Evolutionary conservation across 1,140 invertebrate species (phyloP), one percentile per base, ranked within the genome.

Genomic region (Penaeus chinensis): DNA sequence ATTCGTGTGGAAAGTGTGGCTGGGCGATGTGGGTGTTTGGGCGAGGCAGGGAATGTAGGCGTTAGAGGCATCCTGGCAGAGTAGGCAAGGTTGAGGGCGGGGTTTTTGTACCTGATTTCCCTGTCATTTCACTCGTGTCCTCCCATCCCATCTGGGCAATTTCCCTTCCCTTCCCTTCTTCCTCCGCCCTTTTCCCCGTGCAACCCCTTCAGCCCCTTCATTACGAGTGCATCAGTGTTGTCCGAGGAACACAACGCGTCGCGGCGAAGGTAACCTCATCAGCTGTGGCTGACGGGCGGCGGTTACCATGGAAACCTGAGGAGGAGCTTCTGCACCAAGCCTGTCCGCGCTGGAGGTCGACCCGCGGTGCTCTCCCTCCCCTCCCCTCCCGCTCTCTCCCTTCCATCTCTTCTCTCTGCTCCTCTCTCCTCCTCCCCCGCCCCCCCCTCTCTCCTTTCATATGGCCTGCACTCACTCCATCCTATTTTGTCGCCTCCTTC

Each of bases 271-370:
- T 84, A 84, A 84, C 82, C 81, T 83, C 82, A 84, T 84, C 82
- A 84, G 82, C 82, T 84, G 82, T 84, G 82, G 82, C 82, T 84
- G 82, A 71, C 66, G 66, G 54, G 47, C 69, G 82, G 82, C 76
- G 82, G 82, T 84, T 84, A 61, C 82, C 82, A 84, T 74, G 82
- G 82, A 84, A 84, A 84, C 69, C 27, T 84, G 82, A 84, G 82
- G n/a, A 76, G 69, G 27, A 76, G 16, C 24, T 47, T 47, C 47
- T 47, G 47, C 47, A 47, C 47, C 47, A 47, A 47, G 47, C 47
- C 47, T 47, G 47, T 47, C 47, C n/a, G 76, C 18, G 76, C 76
- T 60, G 76, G 76, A 42, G 22, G 76, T 42, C 76, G n/a, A 20
- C 18, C 18, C n/a, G n/a, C 83, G 18, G 60, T 42, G 65, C 62